These are phyloP conservation scores for Labeo catla DNA, from an alignment of 2,113 vertebrate genomes.

Conservation along the genomic window DNA sequence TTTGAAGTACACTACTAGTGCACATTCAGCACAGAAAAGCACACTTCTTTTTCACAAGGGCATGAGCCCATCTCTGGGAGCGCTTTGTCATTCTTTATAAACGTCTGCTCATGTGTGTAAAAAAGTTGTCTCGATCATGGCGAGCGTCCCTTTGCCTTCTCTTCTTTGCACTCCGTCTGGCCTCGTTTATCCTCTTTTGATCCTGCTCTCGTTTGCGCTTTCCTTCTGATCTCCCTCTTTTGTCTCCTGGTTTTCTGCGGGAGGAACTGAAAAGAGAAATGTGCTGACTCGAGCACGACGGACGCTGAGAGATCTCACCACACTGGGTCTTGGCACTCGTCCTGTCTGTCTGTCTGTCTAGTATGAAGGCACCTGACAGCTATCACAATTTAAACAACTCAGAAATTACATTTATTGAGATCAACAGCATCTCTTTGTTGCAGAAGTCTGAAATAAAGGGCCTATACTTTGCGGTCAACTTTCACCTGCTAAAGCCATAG, in stretches of 20 bases:
- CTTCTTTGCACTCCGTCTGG: conserved; percentile 32
- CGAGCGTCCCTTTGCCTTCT: neutral
- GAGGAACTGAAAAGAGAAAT: conserved; percentile 51
- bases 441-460: neutral
- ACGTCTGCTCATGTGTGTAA: neutral
- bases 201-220: conserved; percentile 24
- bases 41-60: neutral
- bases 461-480: neutral
- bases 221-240: conserved; percentile 45
- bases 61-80: neutral
- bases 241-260: conserved; percentile 38
- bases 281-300: conserved; percentile 51
- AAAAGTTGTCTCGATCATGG: neutral
- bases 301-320: conserved; percentile 50
- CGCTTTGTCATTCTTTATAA: neutral
- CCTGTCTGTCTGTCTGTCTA: conserved; percentile 14
- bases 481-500: conserved; percentile 29
- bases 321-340: conserved; percentile 20
- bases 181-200: conserved; percentile 33
- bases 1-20: neutral
- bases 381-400: conserved; percentile 19
- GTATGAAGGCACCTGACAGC: neutral
- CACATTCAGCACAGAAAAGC: neutral
- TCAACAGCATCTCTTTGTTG: neutral
- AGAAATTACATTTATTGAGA: conserved; percentile 28